A percentile compares a stretch with the other conserved stretches of the same genome.
Evolutionary conservation across 2,113 vertebrate genomes (phyloP).

Genomic region (Verasper variegatus): DNA sequence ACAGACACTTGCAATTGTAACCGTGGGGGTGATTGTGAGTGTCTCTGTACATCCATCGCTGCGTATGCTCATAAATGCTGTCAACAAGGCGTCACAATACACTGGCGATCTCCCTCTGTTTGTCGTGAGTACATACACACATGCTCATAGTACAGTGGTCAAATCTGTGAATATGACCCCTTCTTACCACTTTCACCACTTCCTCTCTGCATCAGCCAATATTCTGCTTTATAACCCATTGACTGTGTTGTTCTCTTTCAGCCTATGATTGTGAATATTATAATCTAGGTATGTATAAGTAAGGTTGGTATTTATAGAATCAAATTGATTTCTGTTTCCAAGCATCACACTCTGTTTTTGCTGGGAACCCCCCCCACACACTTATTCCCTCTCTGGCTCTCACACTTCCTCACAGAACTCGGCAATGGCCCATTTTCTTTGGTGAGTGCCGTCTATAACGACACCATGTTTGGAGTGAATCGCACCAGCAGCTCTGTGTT

Average conservation of each 20-base stretch:
- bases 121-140: slow-evolving; percentile 87
- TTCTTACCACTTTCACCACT: neutral
- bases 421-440: slow-evolving; percentile 94
- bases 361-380: neutral
- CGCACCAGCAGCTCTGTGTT: slow-evolving; percentile 89
- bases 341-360: neutral
- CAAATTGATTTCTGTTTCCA: neutral
- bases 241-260: slow-evolving; percentile 75
- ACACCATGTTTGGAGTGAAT: slow-evolving; percentile 91
- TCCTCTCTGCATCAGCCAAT: neutral
- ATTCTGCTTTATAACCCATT: slow-evolving; percentile 12
- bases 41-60: slow-evolving; percentile 95
- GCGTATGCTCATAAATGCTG: slow-evolving; percentile 97
- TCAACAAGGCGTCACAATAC: slow-evolving; percentile 90
- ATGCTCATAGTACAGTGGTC: neutral
- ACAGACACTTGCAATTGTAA: slow-evolving; percentile 98
- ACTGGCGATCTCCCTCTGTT: slow-evolving; percentile 90
- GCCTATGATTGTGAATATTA: slow-evolving; percentile 98
- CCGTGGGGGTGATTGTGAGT: slow-evolving; percentile 96
- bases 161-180: neutral
- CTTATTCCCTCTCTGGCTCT: slow-evolving; percentile 11
- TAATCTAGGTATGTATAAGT: slow-evolving; percentile 90
- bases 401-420: slow-evolving; percentile 81
- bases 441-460: slow-evolving; percentile 86
- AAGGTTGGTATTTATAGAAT: neutral